Conservation (phyloP, 30 jellyfish, hydroid and myxozoan genomes). For the Aurelia sp. region DNA sequence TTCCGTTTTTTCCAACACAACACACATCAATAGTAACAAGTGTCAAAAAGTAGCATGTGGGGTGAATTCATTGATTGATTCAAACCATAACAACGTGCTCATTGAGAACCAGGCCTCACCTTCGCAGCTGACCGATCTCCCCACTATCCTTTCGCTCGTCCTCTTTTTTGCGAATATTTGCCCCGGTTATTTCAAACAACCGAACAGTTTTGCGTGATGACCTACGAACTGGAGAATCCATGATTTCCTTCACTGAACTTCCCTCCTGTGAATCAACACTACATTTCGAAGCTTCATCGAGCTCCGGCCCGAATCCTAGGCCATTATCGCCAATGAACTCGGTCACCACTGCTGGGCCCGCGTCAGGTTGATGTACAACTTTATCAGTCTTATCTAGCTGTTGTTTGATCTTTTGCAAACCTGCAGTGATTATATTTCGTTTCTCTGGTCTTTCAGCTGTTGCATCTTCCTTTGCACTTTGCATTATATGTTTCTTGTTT, state of each 20-base stretch:
- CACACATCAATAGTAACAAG: no score
- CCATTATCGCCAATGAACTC: slow-evolving; percentile 61
- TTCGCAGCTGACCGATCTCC: slow-evolving; percentile 24
- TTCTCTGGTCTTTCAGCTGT: slow-evolving; percentile 2
- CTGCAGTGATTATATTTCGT: slow-evolving; percentile 30
- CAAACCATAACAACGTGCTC: no score
- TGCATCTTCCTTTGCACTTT: slow-evolving; percentile 10
- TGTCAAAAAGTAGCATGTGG: no score
- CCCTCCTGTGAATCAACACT: slow-evolving; percentile 50
- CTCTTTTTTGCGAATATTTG: slow-evolving; percentile 30
- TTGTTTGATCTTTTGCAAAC: slow-evolving; percentile 56
- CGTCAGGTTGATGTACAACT: slow-evolving; percentile 8
- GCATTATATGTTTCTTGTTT: slow-evolving; percentile 34
- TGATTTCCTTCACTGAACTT: slow-evolving; percentile 1
- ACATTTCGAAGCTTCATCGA: slow-evolving; percentile 45
- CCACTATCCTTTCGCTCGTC: slow-evolving; percentile 7
- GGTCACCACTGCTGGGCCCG: slow-evolving; percentile 75
- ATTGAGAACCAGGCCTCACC: slow-evolving; percentile 21
- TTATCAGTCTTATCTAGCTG: slow-evolving; percentile 55
- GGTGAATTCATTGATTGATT: no score
- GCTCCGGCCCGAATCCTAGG: slow-evolving; percentile 34
- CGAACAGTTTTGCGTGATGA: slow-evolving; percentile 56
- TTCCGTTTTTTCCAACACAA: no score
- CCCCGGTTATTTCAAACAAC: slow-evolving; percentile 63
- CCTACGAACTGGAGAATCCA: slow-evolving; percentile 52